These are phyloP conservation scores for Drosophila mulleri DNA, from an alignment of 2,888 invertebrate species.

Conservation along the genomic window DNA sequence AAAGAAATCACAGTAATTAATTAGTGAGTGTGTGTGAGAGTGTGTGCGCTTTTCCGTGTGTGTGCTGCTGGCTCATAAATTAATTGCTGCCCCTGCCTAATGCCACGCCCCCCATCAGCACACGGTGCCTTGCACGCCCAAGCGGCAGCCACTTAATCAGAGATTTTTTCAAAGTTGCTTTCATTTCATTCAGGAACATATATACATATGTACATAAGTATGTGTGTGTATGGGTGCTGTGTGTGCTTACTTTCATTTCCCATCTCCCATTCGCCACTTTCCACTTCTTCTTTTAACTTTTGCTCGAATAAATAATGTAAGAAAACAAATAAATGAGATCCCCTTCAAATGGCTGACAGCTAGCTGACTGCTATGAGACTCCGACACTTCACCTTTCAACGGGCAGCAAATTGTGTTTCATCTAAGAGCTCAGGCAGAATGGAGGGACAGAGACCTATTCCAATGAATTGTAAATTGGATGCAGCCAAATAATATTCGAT, in stretches of 20 bases:
- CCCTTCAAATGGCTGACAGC: constrained; percentile 33
- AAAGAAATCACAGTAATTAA: constrained; percentile 73
- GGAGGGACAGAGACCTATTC: not conserved
- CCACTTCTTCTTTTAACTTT: not conserved
- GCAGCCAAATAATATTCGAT: not conserved
- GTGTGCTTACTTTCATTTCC: constrained; percentile 23
- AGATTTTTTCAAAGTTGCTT: constrained; percentile 43
- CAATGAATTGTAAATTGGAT: not conserved
- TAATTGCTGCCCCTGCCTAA: constrained; percentile 53
- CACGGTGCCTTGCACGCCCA: not conserved
- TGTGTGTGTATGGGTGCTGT: constrained; percentile 3
- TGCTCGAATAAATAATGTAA: constrained; percentile 35
- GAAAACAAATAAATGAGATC: constrained; percentile 20
- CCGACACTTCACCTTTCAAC: constrained; percentile 3
- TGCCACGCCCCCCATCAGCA: constrained; percentile 37
- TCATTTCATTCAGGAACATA: constrained; percentile 22
- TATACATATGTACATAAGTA: constrained; percentile 2
- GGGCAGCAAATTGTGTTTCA: not conserved
- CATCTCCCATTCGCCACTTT: constrained; percentile 5
- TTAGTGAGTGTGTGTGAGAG: constrained; percentile 44
- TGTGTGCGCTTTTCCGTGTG: constrained; percentile 3
- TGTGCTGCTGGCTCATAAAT: constrained; percentile 55
- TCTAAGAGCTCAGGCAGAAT: too few relatives aligned
- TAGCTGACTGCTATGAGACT: constrained; percentile 30
- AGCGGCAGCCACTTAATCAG: constrained; percentile 52